These are phyloP conservation scores for Scyliorhinus canicula DNA, from an alignment of 2,797 vertebrate species.

Conservation along the genomic window DNA sequence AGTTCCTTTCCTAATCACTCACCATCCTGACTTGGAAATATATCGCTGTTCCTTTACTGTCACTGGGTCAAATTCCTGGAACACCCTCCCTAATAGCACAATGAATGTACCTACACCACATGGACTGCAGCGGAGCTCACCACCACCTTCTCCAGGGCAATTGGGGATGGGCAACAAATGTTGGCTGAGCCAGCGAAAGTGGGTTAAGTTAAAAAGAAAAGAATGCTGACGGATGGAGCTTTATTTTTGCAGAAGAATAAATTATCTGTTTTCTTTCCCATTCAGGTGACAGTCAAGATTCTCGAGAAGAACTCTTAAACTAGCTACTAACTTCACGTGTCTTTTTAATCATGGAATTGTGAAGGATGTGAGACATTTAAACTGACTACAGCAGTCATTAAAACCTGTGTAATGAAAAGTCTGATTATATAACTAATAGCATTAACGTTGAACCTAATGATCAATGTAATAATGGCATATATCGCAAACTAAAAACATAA, in stretches of 20 bases:
- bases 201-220: too few relatives aligned
- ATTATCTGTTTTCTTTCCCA: neutral
- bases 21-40: too few relatives aligned
- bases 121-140: too few relatives aligned
- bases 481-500: neutral
- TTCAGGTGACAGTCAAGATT: constrained; percentile 79
- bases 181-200: too few relatives aligned
- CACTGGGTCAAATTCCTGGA: too few relatives aligned
- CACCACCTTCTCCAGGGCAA: too few relatives aligned
- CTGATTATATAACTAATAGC: neutral
- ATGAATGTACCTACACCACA: too few relatives aligned
- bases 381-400: neutral
- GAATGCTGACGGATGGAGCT: neutral
- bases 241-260: neutral
- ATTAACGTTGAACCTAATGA: neutral
- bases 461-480: neutral
- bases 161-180: too few relatives aligned
- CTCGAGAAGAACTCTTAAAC: constrained; percentile 86
- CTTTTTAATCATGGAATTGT: neutral
- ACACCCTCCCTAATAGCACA: too few relatives aligned
- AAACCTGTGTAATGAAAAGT: neutral
- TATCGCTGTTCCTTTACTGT: too few relatives aligned
- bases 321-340: neutral
- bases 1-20: too few relatives aligned
- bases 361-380: constrained; percentile 3